Conservation (phyloP, 2,888 invertebrate genomes). For the Tanypteryx hageni region DNA sequence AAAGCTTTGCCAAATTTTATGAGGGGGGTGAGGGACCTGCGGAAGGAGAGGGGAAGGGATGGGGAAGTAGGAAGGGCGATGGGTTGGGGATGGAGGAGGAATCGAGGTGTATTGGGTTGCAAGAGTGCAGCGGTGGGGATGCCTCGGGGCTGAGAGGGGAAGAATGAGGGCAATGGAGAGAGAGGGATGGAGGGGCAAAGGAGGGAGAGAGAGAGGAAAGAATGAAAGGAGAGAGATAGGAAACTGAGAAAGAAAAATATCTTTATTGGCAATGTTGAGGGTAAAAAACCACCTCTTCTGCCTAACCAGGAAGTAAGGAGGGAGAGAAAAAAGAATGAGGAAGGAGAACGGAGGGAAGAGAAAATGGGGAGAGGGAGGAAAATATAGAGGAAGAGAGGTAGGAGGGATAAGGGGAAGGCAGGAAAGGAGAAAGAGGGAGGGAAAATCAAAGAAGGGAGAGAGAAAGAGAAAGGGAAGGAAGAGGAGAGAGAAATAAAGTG, state of each 20-base stretch:
- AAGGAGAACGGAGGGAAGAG: background rate
- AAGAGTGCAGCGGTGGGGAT: background rate
- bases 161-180: background rate
- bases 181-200: background rate
- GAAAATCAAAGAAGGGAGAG: no score
- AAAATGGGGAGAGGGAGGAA: background rate
- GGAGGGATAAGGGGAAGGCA: background rate
- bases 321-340: background rate
- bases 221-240: background rate
- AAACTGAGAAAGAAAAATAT: background rate
- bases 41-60: background rate
- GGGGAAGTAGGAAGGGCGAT: background rate
- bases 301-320: background rate
- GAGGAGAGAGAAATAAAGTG: no score
- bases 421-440: background rate
- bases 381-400: background rate
- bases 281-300: no score
- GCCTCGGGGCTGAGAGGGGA: background rate
- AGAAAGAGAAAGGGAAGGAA: background rate
- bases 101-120: background rate
- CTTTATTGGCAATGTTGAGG: no score
- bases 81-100: background rate
- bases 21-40: background rate
- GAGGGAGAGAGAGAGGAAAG: background rate
- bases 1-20: slow-evolving; percentile 44